These are phyloP conservation scores for Cantharis flavilabris DNA, from an alignment of 2,888 invertebrate genomes.

Conservation along the genomic window DNA sequence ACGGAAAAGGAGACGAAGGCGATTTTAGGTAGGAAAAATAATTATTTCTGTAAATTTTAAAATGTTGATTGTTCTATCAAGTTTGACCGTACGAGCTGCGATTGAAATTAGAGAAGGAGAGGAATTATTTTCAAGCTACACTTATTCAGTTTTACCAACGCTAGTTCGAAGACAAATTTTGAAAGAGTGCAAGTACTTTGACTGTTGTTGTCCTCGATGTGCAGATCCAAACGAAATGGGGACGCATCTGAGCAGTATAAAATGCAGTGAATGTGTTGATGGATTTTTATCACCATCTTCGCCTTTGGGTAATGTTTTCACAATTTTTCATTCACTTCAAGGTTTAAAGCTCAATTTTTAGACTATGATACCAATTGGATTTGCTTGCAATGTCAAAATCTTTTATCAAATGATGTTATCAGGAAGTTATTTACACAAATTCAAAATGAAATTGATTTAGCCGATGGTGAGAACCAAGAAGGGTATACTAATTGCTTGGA, in stretches of 20 bases:
- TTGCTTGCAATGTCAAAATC: slow-evolving; percentile 71
- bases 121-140: slow-evolving; percentile 75
- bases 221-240: slow-evolving; percentile 79
- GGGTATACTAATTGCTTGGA: slow-evolving; percentile 61
- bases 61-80: slow-evolving; percentile 41
- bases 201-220: slow-evolving; percentile 76
- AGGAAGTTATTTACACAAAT: slow-evolving; percentile 66
- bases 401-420: slow-evolving; percentile 65
- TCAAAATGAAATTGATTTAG: slow-evolving; percentile 68
- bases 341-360: slow-evolving; percentile 40
- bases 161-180: slow-evolving; percentile 70
- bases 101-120: slow-evolving; percentile 66
- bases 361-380: slow-evolving; percentile 67
- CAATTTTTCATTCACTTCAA: neutral
- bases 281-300: slow-evolving; percentile 68
- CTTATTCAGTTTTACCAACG: slow-evolving; percentile 76
- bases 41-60: neutral
- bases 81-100: slow-evolving; percentile 73
- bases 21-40: slow-evolving; percentile 54
- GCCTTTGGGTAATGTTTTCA: slow-evolving; percentile 63
- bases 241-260: slow-evolving; percentile 77
- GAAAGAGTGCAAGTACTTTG: slow-evolving; percentile 77
- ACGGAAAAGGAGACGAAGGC: slow-evolving; percentile 49
- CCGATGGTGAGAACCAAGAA: slow-evolving; percentile 57
- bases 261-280: slow-evolving; percentile 77